Percentiles rank a stretch among this genome's conserved stretches.
Evolutionary conservation across 2,888 invertebrate genomes (phyloP).

Genomic region (Netelia fuscicornis): DNA sequence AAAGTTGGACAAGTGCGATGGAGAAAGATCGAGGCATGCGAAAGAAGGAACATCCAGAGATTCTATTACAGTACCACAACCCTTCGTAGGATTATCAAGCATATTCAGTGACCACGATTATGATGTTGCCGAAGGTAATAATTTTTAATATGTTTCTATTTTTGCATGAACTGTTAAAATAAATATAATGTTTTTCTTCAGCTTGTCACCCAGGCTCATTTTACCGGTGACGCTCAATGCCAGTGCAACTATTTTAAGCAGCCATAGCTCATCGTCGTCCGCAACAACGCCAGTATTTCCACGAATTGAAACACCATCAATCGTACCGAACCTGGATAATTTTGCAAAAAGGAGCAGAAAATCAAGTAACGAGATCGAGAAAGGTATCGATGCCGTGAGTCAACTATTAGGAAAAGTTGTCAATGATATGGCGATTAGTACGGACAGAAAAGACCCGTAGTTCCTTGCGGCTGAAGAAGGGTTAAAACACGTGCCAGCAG

Average conservation of each 20-base stretch:
- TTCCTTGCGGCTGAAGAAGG: background rate
- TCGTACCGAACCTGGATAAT: constrained; percentile 9
- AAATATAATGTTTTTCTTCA: constrained; percentile 4
- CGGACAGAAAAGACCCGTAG: background rate
- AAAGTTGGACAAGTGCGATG: constrained; percentile 19
- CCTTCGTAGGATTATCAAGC: too few species aligned
- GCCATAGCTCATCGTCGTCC: constrained; percentile 7
- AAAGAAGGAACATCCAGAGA: constrained; percentile 1
- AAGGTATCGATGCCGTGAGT: background rate
- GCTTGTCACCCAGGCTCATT: constrained; percentile 8
- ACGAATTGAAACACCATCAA: background rate
- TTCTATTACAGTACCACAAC: too few species aligned
- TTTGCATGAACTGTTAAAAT: constrained; percentile 5
- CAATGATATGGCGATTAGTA: background rate
- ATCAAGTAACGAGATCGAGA: background rate
- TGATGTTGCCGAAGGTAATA: constrained; percentile 10
- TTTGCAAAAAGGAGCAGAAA: background rate
- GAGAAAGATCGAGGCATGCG: constrained; percentile 22
- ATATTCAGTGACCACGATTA: background rate
- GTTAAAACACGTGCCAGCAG: constrained; percentile 5
- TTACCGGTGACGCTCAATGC: background rate
- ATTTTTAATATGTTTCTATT: constrained; percentile 8
- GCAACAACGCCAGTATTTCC: background rate
- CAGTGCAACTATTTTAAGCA: background rate
- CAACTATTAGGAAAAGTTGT: background rate